Evolutionary conservation across 53 echinoderm and acorn worm genomes (phyloP).

Genomic region (Glandiceps talaboti): DNA sequence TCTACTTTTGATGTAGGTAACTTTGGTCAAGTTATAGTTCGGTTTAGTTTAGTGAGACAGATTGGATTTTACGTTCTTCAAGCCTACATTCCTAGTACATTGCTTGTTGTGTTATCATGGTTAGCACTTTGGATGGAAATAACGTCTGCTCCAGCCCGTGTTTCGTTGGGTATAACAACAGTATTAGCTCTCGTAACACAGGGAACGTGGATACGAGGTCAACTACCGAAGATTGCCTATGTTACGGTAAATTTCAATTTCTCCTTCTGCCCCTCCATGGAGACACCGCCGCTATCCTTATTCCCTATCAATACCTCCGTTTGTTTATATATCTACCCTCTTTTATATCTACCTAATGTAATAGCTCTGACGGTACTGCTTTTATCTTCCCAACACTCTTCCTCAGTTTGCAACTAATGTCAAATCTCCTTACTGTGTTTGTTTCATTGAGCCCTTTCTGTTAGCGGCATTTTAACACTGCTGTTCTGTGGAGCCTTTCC

Average conservation of each 20-base stretch:
- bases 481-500: too few relatives aligned
- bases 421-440: too few relatives aligned
- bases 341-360: too few relatives aligned
- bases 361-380: too few relatives aligned
- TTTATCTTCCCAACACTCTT: too few relatives aligned
- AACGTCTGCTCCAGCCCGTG: neutral
- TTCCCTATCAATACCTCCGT: too few relatives aligned
- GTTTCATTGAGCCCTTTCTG: too few relatives aligned
- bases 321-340: too few relatives aligned
- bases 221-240: neutral
- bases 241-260: neutral
- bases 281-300: too few relatives aligned
- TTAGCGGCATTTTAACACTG: too few relatives aligned
- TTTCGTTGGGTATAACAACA: neutral
- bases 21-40: neutral
- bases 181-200: neutral
- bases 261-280: too few relatives aligned
- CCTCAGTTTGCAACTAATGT: too few relatives aligned
- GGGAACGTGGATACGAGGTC: neutral
- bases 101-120: neutral
- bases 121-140: neutral
- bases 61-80: neutral
- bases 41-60: neutral
- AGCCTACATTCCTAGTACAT: neutral
- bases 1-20: neutral